Base-by-base conservation (phyloP, 2,888 invertebrate species). In the Heliconius sara region DNA sequence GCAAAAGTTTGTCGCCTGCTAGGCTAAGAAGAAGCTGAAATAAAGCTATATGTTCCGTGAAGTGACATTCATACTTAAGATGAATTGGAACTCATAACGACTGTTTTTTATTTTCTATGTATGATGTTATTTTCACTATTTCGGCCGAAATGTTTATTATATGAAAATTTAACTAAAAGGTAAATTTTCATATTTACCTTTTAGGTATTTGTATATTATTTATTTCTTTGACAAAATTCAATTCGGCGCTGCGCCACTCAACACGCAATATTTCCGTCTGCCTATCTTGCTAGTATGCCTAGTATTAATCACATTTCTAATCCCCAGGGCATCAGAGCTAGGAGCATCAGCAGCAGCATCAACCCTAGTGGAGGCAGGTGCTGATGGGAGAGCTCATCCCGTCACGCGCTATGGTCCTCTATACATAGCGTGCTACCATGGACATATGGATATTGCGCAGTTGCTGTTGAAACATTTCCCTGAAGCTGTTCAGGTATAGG, bases 391-490 rank as follows among this genome's bases (percentile, higher is more conserved):
- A 77, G 97, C 97, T 57, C 99, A 99, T 92, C 97, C 98, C 0
- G 97, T 98, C 47, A 99, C 99, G 3, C 97, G 97, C 87, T 99
- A 99, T 91, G 98, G 98, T 0, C 99, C 99, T 0, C 95, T 99
- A 0, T 99, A 99, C 92, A 97, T 98, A 78, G 98, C 99, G 6
- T 97, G 97, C 82, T 98, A 98, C 87, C 97, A 98, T 88, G 99
- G 99, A 0, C 97, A 98, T 88, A 93, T 95, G 83, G 97, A 97
- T 71, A 97, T 98, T 80, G 97, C 97, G 0, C 96, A 97, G 85
- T 89, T 97, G 83, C 92, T 99, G 85, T 93, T 99, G 22, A 95
- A 97, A 88, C 96, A 97, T 86, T 99, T 98, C 92, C 98, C 99
- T 0, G 97, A 98, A 85, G 96, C 99, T 84, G 97, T 97, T 22